phyloP scores from a whole-genome alignment of 1,140 invertebrate species.

The Papilio aristodemus region DNA sequence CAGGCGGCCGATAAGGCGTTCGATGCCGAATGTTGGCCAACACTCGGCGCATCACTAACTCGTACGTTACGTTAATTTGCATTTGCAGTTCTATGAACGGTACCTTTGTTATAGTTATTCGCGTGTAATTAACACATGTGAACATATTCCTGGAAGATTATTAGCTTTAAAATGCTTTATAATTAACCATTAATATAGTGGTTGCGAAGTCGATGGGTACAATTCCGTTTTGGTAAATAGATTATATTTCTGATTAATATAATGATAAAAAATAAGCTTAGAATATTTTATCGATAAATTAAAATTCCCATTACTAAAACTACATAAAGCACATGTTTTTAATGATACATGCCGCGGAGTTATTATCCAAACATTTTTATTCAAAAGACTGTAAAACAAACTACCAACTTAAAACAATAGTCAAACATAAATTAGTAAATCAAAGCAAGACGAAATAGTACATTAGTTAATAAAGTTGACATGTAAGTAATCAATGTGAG shows the following conservation, averaged over 20 bases:
- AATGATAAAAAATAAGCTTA: background rate
- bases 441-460: background rate
- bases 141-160: background rate
- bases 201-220: background rate
- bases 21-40: slow-evolving; percentile 48
- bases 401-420: background rate
- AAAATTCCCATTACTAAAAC: background rate
- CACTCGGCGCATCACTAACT: slow-evolving; percentile 35
- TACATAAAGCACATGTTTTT: background rate
- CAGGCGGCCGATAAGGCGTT: slow-evolving; percentile 64
- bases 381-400: too few species aligned
- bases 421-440: background rate
- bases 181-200: background rate
- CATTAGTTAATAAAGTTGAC: slow-evolving; percentile 8
- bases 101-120: slow-evolving; percentile 15
- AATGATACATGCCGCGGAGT: background rate
- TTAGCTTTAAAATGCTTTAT: background rate
- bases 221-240: background rate
- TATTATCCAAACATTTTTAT: too few species aligned
- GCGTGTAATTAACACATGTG: slow-evolving; percentile 10
- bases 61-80: slow-evolving; percentile 34
- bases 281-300: background rate
- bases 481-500: slow-evolving; percentile 19
- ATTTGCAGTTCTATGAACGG: slow-evolving; percentile 25
- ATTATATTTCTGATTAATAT: too few species aligned